Conservation (phyloP, 1,140 invertebrate species). For the Trachymyrmex septentrionalis region DNA sequence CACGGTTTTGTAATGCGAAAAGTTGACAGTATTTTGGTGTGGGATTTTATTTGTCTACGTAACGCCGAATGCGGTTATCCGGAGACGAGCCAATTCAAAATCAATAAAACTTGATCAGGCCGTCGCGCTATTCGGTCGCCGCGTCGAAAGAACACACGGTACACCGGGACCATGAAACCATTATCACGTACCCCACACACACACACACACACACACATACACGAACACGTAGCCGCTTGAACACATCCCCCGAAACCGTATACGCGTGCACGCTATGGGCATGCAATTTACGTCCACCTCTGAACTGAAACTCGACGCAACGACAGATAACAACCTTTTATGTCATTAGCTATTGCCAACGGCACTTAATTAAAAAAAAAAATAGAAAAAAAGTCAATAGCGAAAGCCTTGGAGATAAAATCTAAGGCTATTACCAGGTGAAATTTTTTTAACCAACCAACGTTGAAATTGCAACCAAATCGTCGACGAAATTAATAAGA, state of each 20-base stretch:
- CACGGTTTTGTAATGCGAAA: neutral
- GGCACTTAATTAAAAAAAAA: slow-evolving; percentile 41
- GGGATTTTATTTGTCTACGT: slow-evolving; percentile 51
- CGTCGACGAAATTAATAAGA: neutral
- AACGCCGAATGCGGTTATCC: slow-evolving; percentile 49
- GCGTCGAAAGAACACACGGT: slow-evolving; percentile 43
- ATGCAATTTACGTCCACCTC: slow-evolving; percentile 36
- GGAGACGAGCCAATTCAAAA: slow-evolving; percentile 51
- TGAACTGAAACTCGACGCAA: slow-evolving; percentile 27
- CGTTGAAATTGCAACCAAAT: neutral
- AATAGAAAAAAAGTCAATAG: neutral
- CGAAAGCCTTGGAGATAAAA: slow-evolving; percentile 7
- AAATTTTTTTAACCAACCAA: slow-evolving; percentile 20
- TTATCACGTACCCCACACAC: slow-evolving; percentile 39
- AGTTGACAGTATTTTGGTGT: neutral
- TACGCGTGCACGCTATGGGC: neutral
- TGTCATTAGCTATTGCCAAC: slow-evolving; percentile 37
- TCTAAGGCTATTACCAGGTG: neutral
- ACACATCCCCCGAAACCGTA: no score
- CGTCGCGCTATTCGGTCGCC: slow-evolving; percentile 39
- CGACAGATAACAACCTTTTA: slow-evolving; percentile 52
- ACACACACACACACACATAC: no score
- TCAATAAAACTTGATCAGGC: slow-evolving; percentile 62
- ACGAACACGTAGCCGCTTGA: no score
- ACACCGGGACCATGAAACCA: slow-evolving; percentile 41